These are phyloP conservation scores for Neopelma chrysocephalum DNA, from an alignment of 2,797 vertebrate genomes.

Conservation along the genomic window DNA sequence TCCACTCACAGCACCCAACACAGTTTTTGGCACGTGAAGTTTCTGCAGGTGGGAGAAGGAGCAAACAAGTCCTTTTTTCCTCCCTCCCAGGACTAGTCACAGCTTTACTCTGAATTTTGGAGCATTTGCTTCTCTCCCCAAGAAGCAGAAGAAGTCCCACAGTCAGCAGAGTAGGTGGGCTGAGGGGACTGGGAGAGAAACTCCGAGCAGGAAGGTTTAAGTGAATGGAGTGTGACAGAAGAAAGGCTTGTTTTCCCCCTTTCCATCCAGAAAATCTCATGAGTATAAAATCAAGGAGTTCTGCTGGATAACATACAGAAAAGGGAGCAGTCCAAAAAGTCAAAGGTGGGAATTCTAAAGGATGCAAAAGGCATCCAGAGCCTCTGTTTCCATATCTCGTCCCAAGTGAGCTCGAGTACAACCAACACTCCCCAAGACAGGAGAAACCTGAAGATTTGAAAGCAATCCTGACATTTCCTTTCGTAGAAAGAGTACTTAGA, in stretches of 20 bases:
- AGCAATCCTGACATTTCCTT: background rate
- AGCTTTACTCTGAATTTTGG: background rate
- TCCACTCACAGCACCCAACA: background rate
- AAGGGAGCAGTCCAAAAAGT: background rate
- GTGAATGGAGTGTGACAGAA: background rate
- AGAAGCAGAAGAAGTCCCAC: background rate
- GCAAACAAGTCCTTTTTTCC: background rate
- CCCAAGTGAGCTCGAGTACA: background rate
- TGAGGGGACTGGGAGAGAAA: background rate
- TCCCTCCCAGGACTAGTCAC: background rate
- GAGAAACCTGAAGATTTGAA: background rate
- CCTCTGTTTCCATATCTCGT: background rate
- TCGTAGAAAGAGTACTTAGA: background rate
- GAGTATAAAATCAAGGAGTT: background rate
- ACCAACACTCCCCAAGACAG: background rate
- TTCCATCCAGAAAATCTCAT: background rate
- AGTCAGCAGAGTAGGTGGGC: background rate
- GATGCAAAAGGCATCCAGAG: background rate
- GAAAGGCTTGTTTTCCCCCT: background rate
- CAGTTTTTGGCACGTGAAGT: fast-evolving
- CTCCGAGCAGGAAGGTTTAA: background rate
- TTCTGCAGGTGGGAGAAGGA: background rate
- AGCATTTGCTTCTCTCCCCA: background rate
- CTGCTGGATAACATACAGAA: background rate
- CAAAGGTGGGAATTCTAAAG: background rate